Evolutionary conservation across 2,888 invertebrate species (phyloP).

Genomic region (Polydesmus complanatus): DNA sequence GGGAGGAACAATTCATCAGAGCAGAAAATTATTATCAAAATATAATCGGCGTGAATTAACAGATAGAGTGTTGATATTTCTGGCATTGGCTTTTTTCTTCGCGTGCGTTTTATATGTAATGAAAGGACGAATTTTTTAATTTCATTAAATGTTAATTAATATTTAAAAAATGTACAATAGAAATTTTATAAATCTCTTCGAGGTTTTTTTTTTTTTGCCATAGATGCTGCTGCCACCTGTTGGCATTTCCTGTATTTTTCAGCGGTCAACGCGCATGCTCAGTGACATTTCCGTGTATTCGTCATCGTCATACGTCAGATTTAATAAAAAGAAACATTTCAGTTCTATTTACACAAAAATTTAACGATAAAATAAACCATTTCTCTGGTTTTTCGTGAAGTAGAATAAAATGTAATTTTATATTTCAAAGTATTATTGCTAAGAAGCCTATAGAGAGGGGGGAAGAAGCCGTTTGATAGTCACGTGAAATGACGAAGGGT

Average conservation of each 20-base stretch:
- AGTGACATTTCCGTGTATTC: background rate
- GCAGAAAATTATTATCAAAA: slow-evolving; percentile 80
- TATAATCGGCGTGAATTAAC: slow-evolving; percentile 89
- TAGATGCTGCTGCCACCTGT: background rate
- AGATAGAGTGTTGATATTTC: slow-evolving; percentile 76
- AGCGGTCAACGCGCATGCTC: background rate
- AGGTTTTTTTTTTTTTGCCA: background rate
- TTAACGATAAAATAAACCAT: too few species aligned
- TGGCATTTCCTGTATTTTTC: background rate
- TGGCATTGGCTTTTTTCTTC: slow-evolving; percentile 68
- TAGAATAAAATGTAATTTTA: too few species aligned
- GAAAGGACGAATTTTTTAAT: background rate
- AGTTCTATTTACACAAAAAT: too few species aligned
- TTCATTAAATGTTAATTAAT: background rate
- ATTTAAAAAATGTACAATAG: background rate
- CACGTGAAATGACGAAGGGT: background rate
- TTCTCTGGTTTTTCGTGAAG: too few species aligned
- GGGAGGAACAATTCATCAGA: slow-evolving; percentile 72
- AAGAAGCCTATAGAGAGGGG: background rate
- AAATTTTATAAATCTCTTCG: background rate
- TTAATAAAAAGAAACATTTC: too few species aligned
- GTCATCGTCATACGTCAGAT: too few species aligned
- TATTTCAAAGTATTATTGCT: too few species aligned
- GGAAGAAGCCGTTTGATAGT: background rate
- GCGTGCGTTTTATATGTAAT: background rate